Percentiles rank a stretch among this genome's conserved stretches.
These are phyloP conservation scores for Cosmia pyralina DNA, from an alignment of 2,888 invertebrate genomes.

Conservation along the genomic window DNA sequence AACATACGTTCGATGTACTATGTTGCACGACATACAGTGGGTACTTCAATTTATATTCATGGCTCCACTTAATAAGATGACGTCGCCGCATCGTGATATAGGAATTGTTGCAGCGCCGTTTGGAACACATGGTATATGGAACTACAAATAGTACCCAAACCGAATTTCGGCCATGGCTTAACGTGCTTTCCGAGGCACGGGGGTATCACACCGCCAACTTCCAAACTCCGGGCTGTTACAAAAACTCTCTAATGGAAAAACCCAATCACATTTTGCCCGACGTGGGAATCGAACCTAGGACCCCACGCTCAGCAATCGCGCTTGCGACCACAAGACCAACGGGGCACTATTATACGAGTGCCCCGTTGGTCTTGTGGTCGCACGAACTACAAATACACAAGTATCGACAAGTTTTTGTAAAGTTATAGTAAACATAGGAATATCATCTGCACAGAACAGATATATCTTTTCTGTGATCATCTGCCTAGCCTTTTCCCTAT, in stretches of 20 bases:
- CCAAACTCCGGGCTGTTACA: neutral
- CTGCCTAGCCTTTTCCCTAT: too few species aligned
- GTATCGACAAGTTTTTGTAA: neutral
- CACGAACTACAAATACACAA: neutral
- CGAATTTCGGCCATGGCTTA: too few species aligned
- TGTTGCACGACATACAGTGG: neutral
- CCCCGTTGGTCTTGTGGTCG: too few species aligned
- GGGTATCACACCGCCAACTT: neutral
- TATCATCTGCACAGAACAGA: neutral
- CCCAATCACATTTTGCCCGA: neutral
- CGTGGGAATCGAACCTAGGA: neutral
- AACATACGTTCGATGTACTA: neutral
- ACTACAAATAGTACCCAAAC: too few species aligned
- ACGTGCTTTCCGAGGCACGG: neutral
- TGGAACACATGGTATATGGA: neutral
- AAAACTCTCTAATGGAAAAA: neutral
- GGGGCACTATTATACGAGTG: too few species aligned
- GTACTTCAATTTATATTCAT: constrained; percentile 3
- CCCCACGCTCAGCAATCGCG: neutral
- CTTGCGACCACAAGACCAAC: neutral
- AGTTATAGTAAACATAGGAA: constrained; percentile 1
- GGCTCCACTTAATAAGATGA: neutral
- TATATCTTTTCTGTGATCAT: too few species aligned
- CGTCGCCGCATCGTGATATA: neutral
- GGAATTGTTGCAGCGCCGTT: neutral